Evolutionary conservation across 1,140 invertebrate genomes (phyloP).

Genomic region (Eubasilissa regina): DNA sequence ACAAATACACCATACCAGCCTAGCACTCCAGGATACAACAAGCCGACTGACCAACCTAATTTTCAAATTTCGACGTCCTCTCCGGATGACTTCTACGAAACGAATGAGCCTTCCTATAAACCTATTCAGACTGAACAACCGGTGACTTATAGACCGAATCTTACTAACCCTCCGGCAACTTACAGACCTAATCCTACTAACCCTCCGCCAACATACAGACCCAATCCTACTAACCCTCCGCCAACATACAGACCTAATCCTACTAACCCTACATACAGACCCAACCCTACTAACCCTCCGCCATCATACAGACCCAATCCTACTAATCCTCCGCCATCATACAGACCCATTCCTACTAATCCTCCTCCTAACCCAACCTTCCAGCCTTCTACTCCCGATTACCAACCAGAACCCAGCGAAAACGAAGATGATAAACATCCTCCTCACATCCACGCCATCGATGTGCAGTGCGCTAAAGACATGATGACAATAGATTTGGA

Average conservation of each 20-base stretch:
- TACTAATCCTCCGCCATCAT: constrained; percentile 47
- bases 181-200: too few relatives aligned
- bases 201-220: too few relatives aligned
- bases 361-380: constrained; percentile 21
- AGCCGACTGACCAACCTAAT: not conserved
- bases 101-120: too few relatives aligned
- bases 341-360: constrained; percentile 48
- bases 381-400: constrained; percentile 13
- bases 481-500: constrained; percentile 88
- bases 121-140: too few relatives aligned
- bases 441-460: constrained; percentile 82
- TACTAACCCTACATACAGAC: constrained; percentile 16
- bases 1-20: constrained; percentile 58
- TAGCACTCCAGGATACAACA: constrained; percentile 31
- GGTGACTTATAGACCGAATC: too few relatives aligned
- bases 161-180: too few relatives aligned
- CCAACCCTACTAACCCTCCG: constrained; percentile 38
- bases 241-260: constrained; percentile 36
- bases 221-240: too few relatives aligned
- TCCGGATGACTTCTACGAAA: too few relatives aligned
- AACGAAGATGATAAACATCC: constrained; percentile 72
- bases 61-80: too few relatives aligned
- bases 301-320: constrained; percentile 56
- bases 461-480: constrained; percentile 85
- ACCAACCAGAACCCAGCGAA: too few relatives aligned